A percentile compares a stretch with the other conserved stretches of the same genome.
Evolutionary conservation across 2,888 invertebrate genomes (phyloP).

Genomic region (Mimas tiliae): DNA sequence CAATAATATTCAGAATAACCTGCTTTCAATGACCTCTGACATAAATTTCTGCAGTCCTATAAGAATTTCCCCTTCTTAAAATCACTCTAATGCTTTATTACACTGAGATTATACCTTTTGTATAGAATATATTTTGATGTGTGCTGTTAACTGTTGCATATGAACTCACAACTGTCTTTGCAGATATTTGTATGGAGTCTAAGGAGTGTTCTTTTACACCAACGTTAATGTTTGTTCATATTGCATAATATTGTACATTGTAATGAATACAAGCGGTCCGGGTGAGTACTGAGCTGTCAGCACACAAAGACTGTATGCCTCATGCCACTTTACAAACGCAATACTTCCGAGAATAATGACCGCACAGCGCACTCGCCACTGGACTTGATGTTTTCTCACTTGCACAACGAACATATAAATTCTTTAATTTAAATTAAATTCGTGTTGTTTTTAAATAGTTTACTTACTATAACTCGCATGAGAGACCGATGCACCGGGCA

Average conservation of each 20-base stretch:
- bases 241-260: conserved; percentile 3
- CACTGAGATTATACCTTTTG: neutral
- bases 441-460: neutral
- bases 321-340: neutral
- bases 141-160: neutral
- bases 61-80: neutral
- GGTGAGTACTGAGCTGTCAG: neutral
- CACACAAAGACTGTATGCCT: neutral
- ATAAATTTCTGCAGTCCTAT: neutral
- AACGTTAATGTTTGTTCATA: neutral
- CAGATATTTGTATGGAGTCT: neutral
- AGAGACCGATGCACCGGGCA: conserved; percentile 21
- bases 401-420: neutral
- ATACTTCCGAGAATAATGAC: conserved; percentile 1
- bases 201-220: neutral
- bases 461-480: neutral
- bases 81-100: neutral
- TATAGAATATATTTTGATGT: neutral
- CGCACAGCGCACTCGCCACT: neutral
- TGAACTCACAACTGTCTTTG: neutral
- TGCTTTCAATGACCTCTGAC: neutral
- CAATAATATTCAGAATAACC: neutral
- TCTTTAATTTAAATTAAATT: neutral
- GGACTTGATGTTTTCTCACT: neutral
- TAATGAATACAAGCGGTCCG: neutral